Conservation (phyloP, 2,888 invertebrate species). For the Megalurothrips usitatus region DNA sequence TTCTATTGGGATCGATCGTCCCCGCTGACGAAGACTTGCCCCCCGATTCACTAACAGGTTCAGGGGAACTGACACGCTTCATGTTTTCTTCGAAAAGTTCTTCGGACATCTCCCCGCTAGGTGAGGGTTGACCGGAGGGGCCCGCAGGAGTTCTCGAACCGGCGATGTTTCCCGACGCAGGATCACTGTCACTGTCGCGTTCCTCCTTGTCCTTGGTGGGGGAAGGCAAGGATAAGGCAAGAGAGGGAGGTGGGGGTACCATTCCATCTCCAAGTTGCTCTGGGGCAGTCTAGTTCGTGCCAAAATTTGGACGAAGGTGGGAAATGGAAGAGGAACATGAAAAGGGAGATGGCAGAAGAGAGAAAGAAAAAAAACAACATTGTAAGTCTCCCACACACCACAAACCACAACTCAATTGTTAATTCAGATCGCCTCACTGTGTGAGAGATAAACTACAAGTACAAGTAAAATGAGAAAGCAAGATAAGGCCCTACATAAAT, state of each 20-base stretch:
- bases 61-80: background rate
- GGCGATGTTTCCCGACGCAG: background rate
- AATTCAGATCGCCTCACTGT: too few relatives aligned
- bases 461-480: too few relatives aligned
- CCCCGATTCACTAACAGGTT: background rate
- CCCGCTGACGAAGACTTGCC: background rate
- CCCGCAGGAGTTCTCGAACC: background rate
- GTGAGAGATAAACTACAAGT: too few relatives aligned
- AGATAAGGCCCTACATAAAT: too few relatives aligned
- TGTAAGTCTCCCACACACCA: slow-evolving; percentile 23
- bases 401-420: too few relatives aligned
- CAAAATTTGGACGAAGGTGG: background rate
- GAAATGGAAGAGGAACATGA: slow-evolving; percentile 1
- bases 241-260: background rate
- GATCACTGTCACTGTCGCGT: slow-evolving; percentile 14
- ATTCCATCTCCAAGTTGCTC: slow-evolving; percentile 4
- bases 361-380: slow-evolving; percentile 22
- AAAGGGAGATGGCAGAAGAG: slow-evolving; percentile 5
- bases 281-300: slow-evolving; percentile 25
- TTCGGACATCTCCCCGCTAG: background rate
- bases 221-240: slow-evolving; percentile 12
- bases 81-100: background rate
- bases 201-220: slow-evolving; percentile 15
- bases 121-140: background rate
- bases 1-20: slow-evolving; percentile 30